These are phyloP conservation scores for Dendrolimus punctatus DNA, from an alignment of 1,140 invertebrate species.

Conservation along the genomic window DNA sequence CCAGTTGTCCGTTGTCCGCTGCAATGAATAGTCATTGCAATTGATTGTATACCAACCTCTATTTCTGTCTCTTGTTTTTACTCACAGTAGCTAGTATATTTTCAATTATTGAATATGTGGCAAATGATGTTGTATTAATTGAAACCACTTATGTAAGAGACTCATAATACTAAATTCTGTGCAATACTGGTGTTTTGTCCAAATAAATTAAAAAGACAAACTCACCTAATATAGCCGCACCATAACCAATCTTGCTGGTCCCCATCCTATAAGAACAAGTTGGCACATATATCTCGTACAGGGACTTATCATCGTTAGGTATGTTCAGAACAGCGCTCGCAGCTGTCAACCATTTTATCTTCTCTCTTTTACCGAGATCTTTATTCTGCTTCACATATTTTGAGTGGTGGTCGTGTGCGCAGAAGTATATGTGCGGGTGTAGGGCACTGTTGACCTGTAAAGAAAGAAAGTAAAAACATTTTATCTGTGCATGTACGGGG, in stretches of 20 bases:
- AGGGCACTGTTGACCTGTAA: conserved; percentile 77
- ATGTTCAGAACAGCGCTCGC: conserved; percentile 42
- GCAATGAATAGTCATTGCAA: too few species aligned
- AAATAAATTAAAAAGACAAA: conserved; percentile 8
- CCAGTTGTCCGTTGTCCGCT: too few species aligned
- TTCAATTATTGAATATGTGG: too few species aligned
- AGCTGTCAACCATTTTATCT: conserved; percentile 23
- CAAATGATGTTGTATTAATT: too few species aligned
- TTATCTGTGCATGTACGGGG: too few species aligned
- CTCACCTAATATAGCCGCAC: conserved; percentile 86
- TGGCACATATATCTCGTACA: conserved; percentile 91
- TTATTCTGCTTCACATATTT: conserved; percentile 49
- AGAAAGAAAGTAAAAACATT: conserved; percentile 14
- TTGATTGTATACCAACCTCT: too few species aligned
- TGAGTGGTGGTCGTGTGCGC: conserved; percentile 84
- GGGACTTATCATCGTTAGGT: conserved; percentile 55
- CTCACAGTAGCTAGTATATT: too few species aligned
- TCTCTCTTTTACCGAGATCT: conserved; percentile 32
- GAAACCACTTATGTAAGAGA: too few species aligned
- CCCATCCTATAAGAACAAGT: conserved; percentile 97
- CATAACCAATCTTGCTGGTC: conserved; percentile 86
- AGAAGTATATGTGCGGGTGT: conserved; percentile 86
- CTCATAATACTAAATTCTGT: not conserved
- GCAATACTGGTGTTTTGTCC: not conserved
- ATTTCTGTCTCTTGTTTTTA: too few species aligned